A percentile compares a stretch with the other conserved stretches of the same genome.
phyloP scores from a whole-genome alignment of 2,113 vertebrate species.

The Saccopteryx bilineata region DNA sequence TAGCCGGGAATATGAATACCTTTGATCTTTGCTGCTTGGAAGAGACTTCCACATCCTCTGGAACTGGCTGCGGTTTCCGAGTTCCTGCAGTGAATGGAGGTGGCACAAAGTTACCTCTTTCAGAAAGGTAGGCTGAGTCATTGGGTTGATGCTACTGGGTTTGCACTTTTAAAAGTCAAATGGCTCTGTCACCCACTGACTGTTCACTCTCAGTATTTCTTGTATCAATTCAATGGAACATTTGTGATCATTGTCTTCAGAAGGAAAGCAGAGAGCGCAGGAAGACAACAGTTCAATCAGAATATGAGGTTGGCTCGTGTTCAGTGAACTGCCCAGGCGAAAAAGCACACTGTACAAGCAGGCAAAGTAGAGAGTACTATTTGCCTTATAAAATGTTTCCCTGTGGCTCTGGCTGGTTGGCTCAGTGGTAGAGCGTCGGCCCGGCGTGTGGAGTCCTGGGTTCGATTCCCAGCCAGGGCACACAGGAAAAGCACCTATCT shows the following conservation, averaged over 20 bases:
- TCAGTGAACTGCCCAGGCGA: not conserved
- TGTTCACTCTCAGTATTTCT: not conserved
- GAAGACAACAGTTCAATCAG: not conserved
- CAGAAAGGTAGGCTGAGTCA: not conserved
- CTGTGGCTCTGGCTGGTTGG: not conserved
- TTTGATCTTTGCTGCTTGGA: constrained; percentile 34
- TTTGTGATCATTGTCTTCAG: constrained; percentile 5
- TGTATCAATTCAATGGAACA: not conserved
- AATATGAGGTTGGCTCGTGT: not conserved
- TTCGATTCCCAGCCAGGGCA: too few relatives aligned
- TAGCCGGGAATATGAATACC: constrained; percentile 68
- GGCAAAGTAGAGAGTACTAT: not conserved
- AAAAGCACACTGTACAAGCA: constrained; percentile 28
- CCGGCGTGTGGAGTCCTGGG: too few relatives aligned
- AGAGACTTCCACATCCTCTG: not conserved
- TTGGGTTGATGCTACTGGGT: not conserved
- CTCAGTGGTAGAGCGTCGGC: too few relatives aligned
- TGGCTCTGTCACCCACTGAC: not conserved
- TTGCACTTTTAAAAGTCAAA: not conserved
- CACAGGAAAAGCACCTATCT: too few relatives aligned
- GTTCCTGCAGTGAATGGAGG: not conserved
- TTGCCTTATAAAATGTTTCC: constrained; percentile 33
- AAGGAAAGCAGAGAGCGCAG: not conserved
- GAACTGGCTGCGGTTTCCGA: not conserved
- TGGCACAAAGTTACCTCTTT: constrained; percentile 5